Percentiles rank a stretch among this genome's conserved stretches.
These are phyloP conservation scores for Amazona ochrocephala DNA, from an alignment of 2,797 vertebrate genomes.

Conservation along the genomic window DNA sequence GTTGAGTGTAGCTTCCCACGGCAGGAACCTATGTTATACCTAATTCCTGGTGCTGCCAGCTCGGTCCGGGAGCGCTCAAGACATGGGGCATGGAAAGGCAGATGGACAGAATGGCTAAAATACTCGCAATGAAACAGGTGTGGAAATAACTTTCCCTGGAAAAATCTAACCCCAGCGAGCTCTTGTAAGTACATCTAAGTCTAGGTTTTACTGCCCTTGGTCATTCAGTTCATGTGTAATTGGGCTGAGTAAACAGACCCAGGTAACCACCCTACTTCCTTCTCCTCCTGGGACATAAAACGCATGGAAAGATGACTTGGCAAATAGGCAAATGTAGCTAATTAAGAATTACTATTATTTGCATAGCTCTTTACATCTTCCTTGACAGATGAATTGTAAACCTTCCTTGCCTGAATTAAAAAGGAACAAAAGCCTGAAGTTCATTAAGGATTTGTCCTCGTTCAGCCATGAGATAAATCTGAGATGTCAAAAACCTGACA, in stretches of 20 bases:
- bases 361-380: neutral
- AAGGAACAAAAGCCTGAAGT: neutral
- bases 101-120: neutral
- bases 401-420: neutral
- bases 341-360: slow-evolving; percentile 23
- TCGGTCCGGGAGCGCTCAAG: neutral
- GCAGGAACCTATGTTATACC: neutral
- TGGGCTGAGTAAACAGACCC: fast-evolving
- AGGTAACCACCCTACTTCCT: neutral
- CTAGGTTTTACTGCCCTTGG: neutral
- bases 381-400: neutral
- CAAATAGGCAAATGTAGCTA: neutral
- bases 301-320: neutral
- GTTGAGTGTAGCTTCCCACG: neutral
- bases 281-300: neutral
- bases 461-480: neutral
- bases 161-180: neutral
- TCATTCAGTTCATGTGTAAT: neutral
- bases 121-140: neutral
- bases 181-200: neutral
- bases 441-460: slow-evolving; percentile 3
- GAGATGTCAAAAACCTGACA: neutral
- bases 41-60: neutral
- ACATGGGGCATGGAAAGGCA: fast-evolving
- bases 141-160: neutral